Evolutionary conservation across 2,113 vertebrate species (phyloP).

Genomic region (Pitta sordida): DNA sequence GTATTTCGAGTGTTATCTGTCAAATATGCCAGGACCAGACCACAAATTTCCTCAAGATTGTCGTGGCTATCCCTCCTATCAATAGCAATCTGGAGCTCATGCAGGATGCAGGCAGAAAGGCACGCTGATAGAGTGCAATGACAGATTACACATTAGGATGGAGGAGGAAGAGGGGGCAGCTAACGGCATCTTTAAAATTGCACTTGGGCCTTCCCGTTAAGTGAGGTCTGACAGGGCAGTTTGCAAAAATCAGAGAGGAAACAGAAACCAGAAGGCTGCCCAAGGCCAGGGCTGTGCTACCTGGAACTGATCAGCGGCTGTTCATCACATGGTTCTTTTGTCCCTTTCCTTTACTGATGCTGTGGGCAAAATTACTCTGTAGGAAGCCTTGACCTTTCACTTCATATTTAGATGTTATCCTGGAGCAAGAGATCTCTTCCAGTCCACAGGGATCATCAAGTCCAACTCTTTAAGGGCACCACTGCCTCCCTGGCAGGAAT

Average conservation of each 20-base stretch:
- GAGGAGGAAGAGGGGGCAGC: neutral
- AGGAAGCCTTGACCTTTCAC: neutral
- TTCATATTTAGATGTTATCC: neutral
- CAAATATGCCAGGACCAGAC: slow-evolving; percentile 53
- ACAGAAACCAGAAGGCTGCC: slow-evolving; percentile 10
- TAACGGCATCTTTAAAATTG: neutral
- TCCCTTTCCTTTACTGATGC: neutral
- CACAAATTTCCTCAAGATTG: slow-evolving; percentile 37
- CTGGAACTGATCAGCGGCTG: neutral
- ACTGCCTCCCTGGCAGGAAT: no score
- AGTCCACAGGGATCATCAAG: neutral
- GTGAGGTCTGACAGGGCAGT: neutral
- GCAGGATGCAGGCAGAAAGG: neutral
- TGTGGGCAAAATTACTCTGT: neutral
- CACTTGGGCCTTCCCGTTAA: neutral
- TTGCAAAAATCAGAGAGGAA: neutral
- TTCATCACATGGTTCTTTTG: neutral
- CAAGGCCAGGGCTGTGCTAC: neutral
- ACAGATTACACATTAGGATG: neutral
- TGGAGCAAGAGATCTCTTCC: neutral
- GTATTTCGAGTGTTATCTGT: slow-evolving; percentile 65
- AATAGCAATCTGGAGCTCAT: slow-evolving; percentile 15
- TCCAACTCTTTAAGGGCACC: no score
- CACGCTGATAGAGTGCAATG: neutral
- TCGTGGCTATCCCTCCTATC: slow-evolving; percentile 15